A percentile compares a stretch with the other conserved stretches of the same genome.
These are phyloP conservation scores for Madoqua kirkii DNA, from an alignment of 2,113 vertebrate species.

Conservation along the genomic window DNA sequence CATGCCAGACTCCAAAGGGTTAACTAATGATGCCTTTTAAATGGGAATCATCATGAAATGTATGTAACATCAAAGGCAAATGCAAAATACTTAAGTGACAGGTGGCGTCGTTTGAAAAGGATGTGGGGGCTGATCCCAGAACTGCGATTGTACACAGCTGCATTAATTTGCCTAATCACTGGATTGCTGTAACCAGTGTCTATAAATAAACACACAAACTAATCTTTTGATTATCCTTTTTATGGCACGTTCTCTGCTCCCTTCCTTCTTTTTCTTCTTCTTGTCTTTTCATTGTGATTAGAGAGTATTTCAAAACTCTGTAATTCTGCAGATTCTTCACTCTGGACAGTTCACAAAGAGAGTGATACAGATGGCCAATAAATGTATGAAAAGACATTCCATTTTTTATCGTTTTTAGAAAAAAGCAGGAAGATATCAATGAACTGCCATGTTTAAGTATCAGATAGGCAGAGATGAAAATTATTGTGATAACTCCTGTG, in stretches of 20 bases:
- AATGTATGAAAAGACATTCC: neutral
- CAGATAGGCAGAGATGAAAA: neutral
- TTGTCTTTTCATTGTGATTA: constrained; percentile 59
- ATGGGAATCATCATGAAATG: constrained; percentile 55
- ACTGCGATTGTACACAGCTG: constrained; percentile 73
- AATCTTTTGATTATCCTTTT: constrained; percentile 74
- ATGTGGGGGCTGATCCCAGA: constrained; percentile 58
- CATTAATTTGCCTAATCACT: constrained; percentile 79
- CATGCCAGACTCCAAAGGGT: constrained; percentile 37
- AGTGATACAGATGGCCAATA: constrained; percentile 41
- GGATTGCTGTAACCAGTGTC: constrained; percentile 80
- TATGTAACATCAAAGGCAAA: constrained; percentile 70
- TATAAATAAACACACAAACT: constrained; percentile 80
- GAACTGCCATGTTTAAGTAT: neutral
- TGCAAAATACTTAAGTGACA: constrained; percentile 71
- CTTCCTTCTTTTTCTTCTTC: constrained; percentile 28
- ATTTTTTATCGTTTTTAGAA: neutral
- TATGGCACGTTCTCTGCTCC: constrained; percentile 52
- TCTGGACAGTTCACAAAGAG: constrained; percentile 23
- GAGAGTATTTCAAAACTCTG: constrained; percentile 51
- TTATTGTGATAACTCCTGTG: neutral
- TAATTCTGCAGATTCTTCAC: constrained; percentile 32
- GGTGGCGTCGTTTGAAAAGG: constrained; percentile 73
- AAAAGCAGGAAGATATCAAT: neutral
- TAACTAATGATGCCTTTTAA: constrained; percentile 53